Base-by-base conservation (phyloP, 2,113 vertebrate genomes). In the Microtus montanus region DNA sequence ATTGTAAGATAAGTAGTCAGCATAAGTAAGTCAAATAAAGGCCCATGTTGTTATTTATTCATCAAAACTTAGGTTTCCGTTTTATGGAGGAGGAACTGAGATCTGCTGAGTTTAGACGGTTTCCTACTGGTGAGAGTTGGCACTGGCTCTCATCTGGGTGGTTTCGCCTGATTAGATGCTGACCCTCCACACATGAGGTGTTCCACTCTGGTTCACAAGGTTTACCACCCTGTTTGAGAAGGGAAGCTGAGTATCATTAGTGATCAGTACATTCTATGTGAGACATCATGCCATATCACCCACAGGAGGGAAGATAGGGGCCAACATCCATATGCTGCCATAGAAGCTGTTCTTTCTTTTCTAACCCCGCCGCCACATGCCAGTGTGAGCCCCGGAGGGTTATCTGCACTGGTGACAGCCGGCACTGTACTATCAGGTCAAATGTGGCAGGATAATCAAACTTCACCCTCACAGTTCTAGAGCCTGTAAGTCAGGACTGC, bases 281-380 rank as follows among this genome's bases (percentile, higher is more conserved):
- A 54, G 26, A 38, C 11, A 0, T 5, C 52, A 33, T 4, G 11
- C 17, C 0, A 1, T 8, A 9, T n/a, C 33, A n/a, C 35, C 41
- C 13, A 1, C 7, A 33, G 52, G 19, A 44, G 30, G 10, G 49
- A 47, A 61, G 49, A 33, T 2, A 19, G 8, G 30, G 11, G 35
- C 2, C 70, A 15, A 44, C 1, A 28, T 52, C 19, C 66, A 19
- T 5, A 10, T 35, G 71, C 12, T 52, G 54, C 20, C 17, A 6
- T 2, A 26, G 19, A 13, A 11, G 4, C 80, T 49, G 71, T 54
- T 38, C 58, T 64, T 52, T 71, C 78, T 73, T 38, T 11, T 54
- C 26, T 28, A 49, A 49, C 3, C 9, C 28, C 13, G 14, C 49
- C 11, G 49, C 49, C 49, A 19, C 47, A 17, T 3, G 52, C 44